Percentiles rank a stretch among this genome's conserved stretches.
These are phyloP conservation scores for Charadrius vociferus DNA, from an alignment of 2,113 vertebrate species.

Conservation along the genomic window DNA sequence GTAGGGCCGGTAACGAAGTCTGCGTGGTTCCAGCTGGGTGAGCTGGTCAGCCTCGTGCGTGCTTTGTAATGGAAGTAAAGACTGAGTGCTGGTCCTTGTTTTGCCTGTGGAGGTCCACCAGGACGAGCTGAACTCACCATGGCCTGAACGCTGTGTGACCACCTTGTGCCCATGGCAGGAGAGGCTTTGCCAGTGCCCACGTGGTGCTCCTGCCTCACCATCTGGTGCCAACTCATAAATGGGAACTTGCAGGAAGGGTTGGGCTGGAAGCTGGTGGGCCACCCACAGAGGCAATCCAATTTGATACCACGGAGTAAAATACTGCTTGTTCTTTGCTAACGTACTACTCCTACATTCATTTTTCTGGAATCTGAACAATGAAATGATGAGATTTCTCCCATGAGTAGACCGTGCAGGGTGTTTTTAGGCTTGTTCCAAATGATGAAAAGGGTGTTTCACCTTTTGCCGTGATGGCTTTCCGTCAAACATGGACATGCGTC, in stretches of 20 bases:
- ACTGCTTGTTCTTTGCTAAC: neutral
- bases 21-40: neutral
- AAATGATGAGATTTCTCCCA: neutral
- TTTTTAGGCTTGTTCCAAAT: neutral
- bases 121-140: neutral
- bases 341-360: rapidly evolving
- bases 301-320: neutral
- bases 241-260: neutral
- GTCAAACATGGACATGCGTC: rapidly evolving
- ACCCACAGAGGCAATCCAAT: neutral
- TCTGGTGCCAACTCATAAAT: rapidly evolving
- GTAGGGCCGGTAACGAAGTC: neutral
- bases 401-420: rapidly evolving
- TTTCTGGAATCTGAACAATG: neutral
- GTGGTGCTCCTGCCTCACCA: neutral
- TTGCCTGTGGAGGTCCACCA: neutral
- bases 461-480: neutral
- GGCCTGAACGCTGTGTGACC: too few relatives aligned
- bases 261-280: neutral
- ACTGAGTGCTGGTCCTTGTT: rapidly evolving
- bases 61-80: neutral
- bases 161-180: neutral
- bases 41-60: neutral
- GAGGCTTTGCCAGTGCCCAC: neutral
- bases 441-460: neutral